Conservation (phyloP, 2,797 vertebrate species). For the Sebastes iracundus region DNA sequence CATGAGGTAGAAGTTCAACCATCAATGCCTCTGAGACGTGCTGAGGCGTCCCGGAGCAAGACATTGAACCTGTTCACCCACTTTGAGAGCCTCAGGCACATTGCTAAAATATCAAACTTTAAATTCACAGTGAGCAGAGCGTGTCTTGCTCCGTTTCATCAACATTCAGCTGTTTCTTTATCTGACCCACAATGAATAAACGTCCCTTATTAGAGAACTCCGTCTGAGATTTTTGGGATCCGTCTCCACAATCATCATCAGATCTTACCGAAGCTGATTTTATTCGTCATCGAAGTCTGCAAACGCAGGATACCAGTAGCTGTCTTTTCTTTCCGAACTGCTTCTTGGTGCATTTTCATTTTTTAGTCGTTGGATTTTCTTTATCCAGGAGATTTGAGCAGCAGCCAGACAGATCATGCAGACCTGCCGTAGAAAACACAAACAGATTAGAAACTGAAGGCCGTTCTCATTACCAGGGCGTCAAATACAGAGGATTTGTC, state of each 20-base stretch:
- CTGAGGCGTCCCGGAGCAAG: neutral
- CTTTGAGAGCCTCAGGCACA: neutral
- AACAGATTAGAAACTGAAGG: neutral
- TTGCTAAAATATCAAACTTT: neutral
- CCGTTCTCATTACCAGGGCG: no score
- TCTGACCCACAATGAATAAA: neutral
- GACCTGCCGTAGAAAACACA: conserved; percentile 40
- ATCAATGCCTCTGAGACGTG: neutral
- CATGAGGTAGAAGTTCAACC: conserved; percentile 4
- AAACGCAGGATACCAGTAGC: conserved; percentile 57
- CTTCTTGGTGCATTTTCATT: neutral
- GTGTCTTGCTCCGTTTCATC: neutral
- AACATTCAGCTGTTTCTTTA: neutral
- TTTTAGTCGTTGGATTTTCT: conserved; percentile 19
- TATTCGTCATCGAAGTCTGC: conserved; percentile 72
- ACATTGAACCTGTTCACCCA: neutral
- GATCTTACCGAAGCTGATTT: neutral
- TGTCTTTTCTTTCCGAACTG: conserved; percentile 43
- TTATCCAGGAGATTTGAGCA: conserved; percentile 65
- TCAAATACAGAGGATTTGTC: no score
- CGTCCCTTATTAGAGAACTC: neutral
- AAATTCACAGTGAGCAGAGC: neutral
- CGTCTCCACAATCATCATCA: neutral
- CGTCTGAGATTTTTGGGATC: neutral
- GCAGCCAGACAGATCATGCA: conserved; percentile 66